Conservation (phyloP, 2,888 invertebrate species). For the Campoplex nolae region DNA sequence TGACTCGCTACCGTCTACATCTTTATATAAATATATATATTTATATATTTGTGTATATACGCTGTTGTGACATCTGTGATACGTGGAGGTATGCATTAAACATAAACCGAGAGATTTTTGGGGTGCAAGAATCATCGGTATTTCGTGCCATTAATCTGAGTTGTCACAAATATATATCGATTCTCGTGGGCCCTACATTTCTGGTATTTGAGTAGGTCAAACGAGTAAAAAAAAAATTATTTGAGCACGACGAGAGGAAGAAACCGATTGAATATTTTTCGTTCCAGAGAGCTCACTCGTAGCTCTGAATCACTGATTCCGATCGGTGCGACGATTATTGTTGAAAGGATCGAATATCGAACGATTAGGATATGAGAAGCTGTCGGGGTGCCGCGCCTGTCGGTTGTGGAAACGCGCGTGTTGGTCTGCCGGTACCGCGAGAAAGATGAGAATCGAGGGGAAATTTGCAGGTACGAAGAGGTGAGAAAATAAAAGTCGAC, state of each 20-base stretch:
- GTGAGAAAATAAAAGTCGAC: not conserved
- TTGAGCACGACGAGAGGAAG: too few relatives aligned
- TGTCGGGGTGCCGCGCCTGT: conserved; percentile 42
- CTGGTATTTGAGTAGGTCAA: not conserved
- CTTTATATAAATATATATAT: conserved; percentile 25
- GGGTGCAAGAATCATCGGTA: not conserved
- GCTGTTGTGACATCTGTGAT: not conserved
- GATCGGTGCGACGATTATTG: conserved; percentile 36
- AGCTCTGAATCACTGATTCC: not conserved
- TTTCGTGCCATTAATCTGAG: not conserved
- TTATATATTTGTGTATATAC: not conserved
- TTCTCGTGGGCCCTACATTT: too few relatives aligned
- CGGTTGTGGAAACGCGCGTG: conserved; percentile 47
- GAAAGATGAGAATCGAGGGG: conserved; percentile 71
- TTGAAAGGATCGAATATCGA: conserved; percentile 72
- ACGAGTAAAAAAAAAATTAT: too few relatives aligned
- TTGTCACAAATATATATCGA: not conserved
- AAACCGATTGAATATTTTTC: too few relatives aligned
- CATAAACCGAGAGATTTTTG: not conserved
- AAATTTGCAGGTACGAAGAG: conserved; percentile 48
- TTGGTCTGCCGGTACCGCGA: conserved; percentile 16
- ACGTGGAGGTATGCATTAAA: not conserved
- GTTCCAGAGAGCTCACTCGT: too few relatives aligned
- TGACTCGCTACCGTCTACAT: conserved; percentile 66
- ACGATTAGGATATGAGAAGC: conserved; percentile 74